Conservation (phyloP, 37 sponge, comb jelly and placozoan species). For the Diacarnus erythraeanus region DNA sequence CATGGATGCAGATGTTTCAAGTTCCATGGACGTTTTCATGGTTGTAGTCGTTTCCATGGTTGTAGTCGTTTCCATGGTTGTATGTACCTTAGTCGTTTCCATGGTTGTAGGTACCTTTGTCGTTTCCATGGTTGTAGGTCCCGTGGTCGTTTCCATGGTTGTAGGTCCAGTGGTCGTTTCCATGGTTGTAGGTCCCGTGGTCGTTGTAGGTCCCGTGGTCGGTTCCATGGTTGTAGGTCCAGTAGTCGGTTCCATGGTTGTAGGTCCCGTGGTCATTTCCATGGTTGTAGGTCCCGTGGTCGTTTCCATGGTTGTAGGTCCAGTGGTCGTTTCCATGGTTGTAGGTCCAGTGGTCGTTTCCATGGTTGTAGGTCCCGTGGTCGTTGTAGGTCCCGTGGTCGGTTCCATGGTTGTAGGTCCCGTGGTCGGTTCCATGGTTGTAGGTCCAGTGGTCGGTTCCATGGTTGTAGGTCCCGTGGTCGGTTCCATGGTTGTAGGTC, state of each 20-base stretch:
- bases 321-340: neutral
- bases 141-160: neutral
- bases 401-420: neutral
- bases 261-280: neutral
- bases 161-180: slow-evolving; percentile 5
- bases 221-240: neutral
- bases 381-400: slow-evolving; percentile 1
- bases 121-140: neutral
- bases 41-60: slow-evolving; percentile 1
- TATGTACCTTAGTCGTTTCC: neutral
- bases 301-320: neutral
- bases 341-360: neutral
- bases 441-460: neutral
- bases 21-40: neutral
- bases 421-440: neutral
- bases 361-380: neutral
- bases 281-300: neutral
- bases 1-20: neutral
- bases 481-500: neutral
- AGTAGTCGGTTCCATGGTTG: neutral
- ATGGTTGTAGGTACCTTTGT: neutral
- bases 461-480: neutral
- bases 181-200: neutral
- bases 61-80: slow-evolving; percentile 10
- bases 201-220: neutral